phyloP scores from a whole-genome alignment of 2,113 vertebrate species.

The Columba janthina region DNA sequence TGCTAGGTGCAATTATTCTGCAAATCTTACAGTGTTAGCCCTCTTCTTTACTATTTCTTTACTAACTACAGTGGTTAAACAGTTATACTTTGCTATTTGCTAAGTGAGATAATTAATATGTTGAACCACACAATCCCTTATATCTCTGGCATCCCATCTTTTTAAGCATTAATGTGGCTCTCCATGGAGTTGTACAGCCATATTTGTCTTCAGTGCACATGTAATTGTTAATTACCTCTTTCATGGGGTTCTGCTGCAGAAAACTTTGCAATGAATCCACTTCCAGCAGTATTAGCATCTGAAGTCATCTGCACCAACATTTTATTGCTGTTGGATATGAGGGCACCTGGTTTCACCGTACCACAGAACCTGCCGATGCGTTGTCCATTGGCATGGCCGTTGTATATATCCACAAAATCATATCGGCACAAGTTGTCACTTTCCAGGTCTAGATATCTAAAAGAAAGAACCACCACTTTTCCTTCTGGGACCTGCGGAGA shows the following conservation, averaged over 20 bases:
- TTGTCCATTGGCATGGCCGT: slow-evolving; percentile 83
- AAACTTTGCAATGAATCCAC: slow-evolving; percentile 92
- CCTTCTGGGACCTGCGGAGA: slow-evolving; percentile 89
- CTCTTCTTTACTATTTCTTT: not conserved
- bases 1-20: not conserved
- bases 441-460: slow-evolving; percentile 92
- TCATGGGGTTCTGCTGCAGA: slow-evolving; percentile 89
- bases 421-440: slow-evolving; percentile 94
- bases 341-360: slow-evolving; percentile 88
- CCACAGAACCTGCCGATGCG: slow-evolving; percentile 96
- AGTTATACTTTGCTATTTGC: not conserved
- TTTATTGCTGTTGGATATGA: slow-evolving; percentile 92
- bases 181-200: not conserved
- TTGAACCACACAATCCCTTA: not conserved
- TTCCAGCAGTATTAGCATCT: slow-evolving; percentile 95
- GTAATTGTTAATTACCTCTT: slow-evolving; percentile 80
- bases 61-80: not conserved
- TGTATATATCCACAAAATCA: slow-evolving; percentile 95
- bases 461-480: slow-evolving; percentile 93
- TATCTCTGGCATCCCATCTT: not conserved
- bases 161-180: not conserved
- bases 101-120: not conserved
- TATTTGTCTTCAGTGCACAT: not conserved
- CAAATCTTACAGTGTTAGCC: not conserved
- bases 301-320: slow-evolving; percentile 98